These are phyloP conservation scores for Centruroides vittatus DNA, from an alignment of 1,140 invertebrate genomes.

Conservation along the genomic window DNA sequence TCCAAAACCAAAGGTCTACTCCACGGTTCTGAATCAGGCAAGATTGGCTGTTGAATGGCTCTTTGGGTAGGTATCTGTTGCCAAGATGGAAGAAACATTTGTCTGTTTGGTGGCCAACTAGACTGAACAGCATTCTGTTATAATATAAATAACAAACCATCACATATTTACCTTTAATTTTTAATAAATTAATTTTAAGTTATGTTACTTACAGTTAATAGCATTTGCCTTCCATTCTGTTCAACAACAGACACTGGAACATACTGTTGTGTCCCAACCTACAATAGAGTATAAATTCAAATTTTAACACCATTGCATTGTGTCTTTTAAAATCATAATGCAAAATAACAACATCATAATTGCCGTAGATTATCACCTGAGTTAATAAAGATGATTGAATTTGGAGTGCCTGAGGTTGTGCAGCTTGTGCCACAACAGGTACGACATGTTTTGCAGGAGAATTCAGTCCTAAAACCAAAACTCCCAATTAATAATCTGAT, in stretches of 20 bases:
- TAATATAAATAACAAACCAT: slow-evolving; percentile 1
- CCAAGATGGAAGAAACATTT: slow-evolving; percentile 72
- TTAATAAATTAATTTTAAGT: neutral
- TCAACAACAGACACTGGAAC: slow-evolving; percentile 86
- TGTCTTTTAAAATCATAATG: no score
- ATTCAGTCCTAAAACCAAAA: slow-evolving; percentile 37
- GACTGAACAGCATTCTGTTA: slow-evolving; percentile 58
- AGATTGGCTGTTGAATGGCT: slow-evolving; percentile 47
- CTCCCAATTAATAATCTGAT: neutral
- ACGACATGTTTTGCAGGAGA: slow-evolving; percentile 78
- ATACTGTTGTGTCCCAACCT: slow-evolving; percentile 53
- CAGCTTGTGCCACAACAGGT: slow-evolving; percentile 54
- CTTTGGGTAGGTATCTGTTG: slow-evolving; percentile 58
- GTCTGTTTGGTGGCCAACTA: slow-evolving; percentile 52
- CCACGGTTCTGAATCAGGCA: slow-evolving; percentile 54
- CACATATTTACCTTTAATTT: neutral
- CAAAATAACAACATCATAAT: no score
- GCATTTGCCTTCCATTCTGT: slow-evolving; percentile 35
- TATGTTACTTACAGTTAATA: slow-evolving; percentile 30
- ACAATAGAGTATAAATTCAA: slow-evolving; percentile 1
- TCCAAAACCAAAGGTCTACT: slow-evolving; percentile 63
- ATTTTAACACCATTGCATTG: no score
- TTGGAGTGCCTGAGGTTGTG: slow-evolving; percentile 45
- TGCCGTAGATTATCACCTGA: slow-evolving; percentile 21
- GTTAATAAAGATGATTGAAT: slow-evolving; percentile 34